Conservation (phyloP, 2,797 vertebrate genomes). For the Clarias fuscus region DNA sequence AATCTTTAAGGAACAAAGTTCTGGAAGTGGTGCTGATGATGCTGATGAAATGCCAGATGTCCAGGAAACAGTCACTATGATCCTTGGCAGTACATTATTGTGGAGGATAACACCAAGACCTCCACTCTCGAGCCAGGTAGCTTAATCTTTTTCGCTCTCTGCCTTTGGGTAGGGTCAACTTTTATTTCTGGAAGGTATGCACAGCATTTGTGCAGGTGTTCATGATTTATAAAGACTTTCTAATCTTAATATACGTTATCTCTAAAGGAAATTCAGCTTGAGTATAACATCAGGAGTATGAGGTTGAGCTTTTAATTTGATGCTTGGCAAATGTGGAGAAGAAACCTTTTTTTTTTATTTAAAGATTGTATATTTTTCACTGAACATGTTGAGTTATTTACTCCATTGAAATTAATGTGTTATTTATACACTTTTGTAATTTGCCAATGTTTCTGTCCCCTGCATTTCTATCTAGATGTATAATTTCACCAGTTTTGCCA, state of each 20-base stretch:
- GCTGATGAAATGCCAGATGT: conserved; percentile 83
- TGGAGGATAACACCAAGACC: conserved; percentile 91
- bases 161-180: background rate
- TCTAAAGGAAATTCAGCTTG: background rate
- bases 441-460: background rate
- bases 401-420: background rate
- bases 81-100: conserved; percentile 93
- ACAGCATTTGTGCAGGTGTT: background rate
- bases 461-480: conserved; percentile 84
- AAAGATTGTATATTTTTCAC: background rate
- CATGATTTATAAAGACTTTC: background rate
- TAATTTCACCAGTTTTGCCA: conserved; percentile 94
- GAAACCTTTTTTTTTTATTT: no score
- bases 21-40: conserved; percentile 71
- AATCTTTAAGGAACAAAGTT: conserved; percentile 68
- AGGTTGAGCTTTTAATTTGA: background rate
- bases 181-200: background rate
- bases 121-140: conserved; percentile 87
- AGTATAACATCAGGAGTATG: background rate
- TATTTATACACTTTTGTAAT: background rate
- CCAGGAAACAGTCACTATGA: conserved; percentile 89
- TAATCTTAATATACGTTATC: background rate
- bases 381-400: background rate
- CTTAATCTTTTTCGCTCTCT: background rate
- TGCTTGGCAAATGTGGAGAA: no score